Evolutionary conservation across 1,140 invertebrate species (phyloP), one percentile per base, ranked within the genome.

Genomic region (Ectropis grisescens): DNA sequence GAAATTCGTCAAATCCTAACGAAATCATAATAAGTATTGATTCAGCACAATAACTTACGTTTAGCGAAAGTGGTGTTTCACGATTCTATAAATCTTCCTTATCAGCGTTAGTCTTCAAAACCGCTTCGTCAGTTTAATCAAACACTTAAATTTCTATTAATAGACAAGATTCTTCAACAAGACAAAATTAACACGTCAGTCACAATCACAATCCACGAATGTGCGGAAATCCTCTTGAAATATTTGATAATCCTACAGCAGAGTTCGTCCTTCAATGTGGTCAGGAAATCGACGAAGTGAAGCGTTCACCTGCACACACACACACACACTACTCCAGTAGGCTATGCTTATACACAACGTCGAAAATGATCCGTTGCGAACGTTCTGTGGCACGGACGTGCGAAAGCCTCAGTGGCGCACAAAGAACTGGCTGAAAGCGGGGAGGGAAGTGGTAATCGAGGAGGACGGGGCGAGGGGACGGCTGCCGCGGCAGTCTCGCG

Each of bases 401-500:
- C 54, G 41, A 60, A 49, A 62, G 46, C 57, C 45, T 61, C 66
- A 47, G 39, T 53, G 50, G 65, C 61, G 64, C 70, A 79, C 74
- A 79, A 74, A 79, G 74, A 72, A 79, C 74, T 79, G 64, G 72
- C 16, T 26, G 24, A 72, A 56, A 51, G 66, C 60, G 65, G 64
- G 68, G 68, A 36, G 40, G 40, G 45, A 69, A 69, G 53, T 59
- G 61, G 59, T 37, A 52, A 58, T 36, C n/a, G 47, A 43, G 58
- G 61, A 30, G 55, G 33, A 57, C 53, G 57, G 54, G 50, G 33
- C 33, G 43, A 41, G 51, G 65, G 54, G 56, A 41, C 43, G 43
- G 44, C 32, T 33, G 44, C 46, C 51, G 53, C 57, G 58, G 48
- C 56, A 68, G 62, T 60, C 62, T 74, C 64, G 59, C 62, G 45